phyloP scores from a whole-genome alignment of 1,140 invertebrate species.

The Trichonephila clavipes region DNA sequence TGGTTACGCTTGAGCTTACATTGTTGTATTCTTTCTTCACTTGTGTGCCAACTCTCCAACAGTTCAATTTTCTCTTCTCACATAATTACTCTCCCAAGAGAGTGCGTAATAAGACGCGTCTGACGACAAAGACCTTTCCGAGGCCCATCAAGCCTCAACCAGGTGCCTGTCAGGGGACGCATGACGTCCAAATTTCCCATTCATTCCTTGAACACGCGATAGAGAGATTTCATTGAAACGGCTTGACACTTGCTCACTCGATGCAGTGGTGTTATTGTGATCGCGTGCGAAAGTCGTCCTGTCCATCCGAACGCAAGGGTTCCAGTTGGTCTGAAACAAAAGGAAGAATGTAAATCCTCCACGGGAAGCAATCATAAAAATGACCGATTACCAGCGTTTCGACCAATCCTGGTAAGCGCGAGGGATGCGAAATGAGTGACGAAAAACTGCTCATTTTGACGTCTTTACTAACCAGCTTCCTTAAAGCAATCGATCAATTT shows the following conservation, averaged over 20 bases:
- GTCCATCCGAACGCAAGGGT: conserved; percentile 52
- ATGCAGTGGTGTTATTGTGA: background rate
- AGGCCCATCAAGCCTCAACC: conserved; percentile 44
- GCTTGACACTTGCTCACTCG: conserved; percentile 28
- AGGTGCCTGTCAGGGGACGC: conserved; percentile 60
- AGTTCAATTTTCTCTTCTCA: conserved; percentile 5
- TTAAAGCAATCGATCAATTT: conserved; percentile 59
- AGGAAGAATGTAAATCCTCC: conserved; percentile 61
- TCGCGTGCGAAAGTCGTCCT: conserved; percentile 36
- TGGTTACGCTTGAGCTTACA: background rate
- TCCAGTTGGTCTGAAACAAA: conserved; percentile 69
- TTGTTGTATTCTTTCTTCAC: background rate
- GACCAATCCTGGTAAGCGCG: conserved; percentile 42
- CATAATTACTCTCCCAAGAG: conserved; percentile 57
- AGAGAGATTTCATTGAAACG: conserved; percentile 40
- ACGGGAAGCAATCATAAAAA: conserved; percentile 62
- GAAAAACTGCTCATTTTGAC: conserved; percentile 66
- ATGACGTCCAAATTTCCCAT: conserved; percentile 36
- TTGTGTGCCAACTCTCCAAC: background rate
- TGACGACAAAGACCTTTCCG: conserved; percentile 33
- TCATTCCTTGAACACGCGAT: conserved; percentile 64
- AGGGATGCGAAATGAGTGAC: conserved; percentile 50
- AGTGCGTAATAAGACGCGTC: conserved; percentile 54
- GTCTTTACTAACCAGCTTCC: conserved; percentile 66
- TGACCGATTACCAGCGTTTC: conserved; percentile 53